These are phyloP conservation scores for Puffinus mauretanicus DNA, from an alignment of 2,113 vertebrate genomes.

Conservation along the genomic window DNA sequence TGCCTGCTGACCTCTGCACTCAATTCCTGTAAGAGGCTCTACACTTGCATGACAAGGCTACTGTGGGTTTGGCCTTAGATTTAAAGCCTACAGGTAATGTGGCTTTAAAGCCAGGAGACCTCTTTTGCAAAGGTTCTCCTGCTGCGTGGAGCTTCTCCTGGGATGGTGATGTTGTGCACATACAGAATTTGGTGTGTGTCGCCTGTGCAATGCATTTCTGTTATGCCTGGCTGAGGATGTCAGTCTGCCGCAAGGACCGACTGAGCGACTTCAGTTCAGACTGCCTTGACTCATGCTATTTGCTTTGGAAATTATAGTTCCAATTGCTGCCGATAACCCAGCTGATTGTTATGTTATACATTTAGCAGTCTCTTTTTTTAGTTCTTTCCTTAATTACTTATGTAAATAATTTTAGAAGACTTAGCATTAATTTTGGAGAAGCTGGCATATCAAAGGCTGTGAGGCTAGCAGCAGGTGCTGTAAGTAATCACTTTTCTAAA, in stretches of 20 bases:
- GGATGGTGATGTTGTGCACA: background rate
- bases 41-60: background rate
- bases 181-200: background rate
- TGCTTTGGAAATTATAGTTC: conserved; percentile 31
- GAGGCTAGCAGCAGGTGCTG: conserved; percentile 55
- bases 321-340: conserved; percentile 8
- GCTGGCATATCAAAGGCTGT: background rate
- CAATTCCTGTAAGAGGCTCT: background rate
- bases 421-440: background rate
- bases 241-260: background rate
- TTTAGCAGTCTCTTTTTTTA: background rate
- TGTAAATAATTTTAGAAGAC: conserved; percentile 29
- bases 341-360: background rate
- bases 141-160: background rate
- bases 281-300: background rate
- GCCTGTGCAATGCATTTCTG: background rate
- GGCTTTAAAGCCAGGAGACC: background rate
- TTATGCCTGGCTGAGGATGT: background rate
- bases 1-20: background rate
- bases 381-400: conserved; percentile 35
- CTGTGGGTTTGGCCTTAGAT: background rate
- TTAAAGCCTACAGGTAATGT: background rate
- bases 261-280: background rate
- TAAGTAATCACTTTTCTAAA: conserved; percentile 51
- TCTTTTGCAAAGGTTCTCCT: background rate